phyloP scores from a whole-genome alignment of 1,140 invertebrate genomes.

The Ceratoteleas bidentatus region DNA sequence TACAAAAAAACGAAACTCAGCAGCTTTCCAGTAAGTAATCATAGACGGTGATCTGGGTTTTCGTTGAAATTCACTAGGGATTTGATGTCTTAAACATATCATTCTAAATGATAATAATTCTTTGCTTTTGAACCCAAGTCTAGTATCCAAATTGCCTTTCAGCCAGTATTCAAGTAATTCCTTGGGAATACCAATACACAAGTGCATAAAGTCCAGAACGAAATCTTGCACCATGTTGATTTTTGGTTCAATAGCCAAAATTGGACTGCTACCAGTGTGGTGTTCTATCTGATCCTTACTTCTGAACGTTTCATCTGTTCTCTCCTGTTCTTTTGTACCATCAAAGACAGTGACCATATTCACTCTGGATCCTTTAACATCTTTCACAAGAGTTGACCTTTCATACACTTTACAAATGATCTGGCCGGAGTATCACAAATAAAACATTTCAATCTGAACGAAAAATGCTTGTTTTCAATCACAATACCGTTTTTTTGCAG shows the following conservation, averaged over 20 bases:
- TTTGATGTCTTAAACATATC: constrained; percentile 1
- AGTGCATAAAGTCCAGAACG: constrained; percentile 4
- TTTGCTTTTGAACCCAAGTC: not conserved
- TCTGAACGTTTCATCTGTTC: constrained; percentile 20
- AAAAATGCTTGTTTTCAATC: constrained; percentile 16
- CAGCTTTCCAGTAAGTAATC: constrained; percentile 5
- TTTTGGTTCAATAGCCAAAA: not conserved
- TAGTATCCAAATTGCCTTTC: not conserved
- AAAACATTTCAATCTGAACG: constrained; percentile 16
- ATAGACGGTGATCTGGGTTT: not conserved
- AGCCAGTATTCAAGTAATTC: not conserved
- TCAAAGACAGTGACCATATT: constrained; percentile 1
- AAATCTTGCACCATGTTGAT: constrained; percentile 1
- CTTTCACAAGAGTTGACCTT: constrained; percentile 19
- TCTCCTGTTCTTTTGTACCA: not conserved
- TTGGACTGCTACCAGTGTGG: not conserved
- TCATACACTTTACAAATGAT: not conserved
- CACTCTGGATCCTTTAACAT: not conserved
- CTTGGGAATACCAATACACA: not conserved
- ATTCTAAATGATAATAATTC: not conserved
- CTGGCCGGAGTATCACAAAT: constrained; percentile 12
- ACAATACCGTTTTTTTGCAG: constrained; percentile 20
- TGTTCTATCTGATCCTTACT: constrained; percentile 26
- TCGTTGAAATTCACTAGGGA: constrained; percentile 8
- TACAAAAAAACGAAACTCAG: constrained; percentile 8